Conservation (phyloP, 2,888 invertebrate genomes). For the Gymnocheta viridis region DNA sequence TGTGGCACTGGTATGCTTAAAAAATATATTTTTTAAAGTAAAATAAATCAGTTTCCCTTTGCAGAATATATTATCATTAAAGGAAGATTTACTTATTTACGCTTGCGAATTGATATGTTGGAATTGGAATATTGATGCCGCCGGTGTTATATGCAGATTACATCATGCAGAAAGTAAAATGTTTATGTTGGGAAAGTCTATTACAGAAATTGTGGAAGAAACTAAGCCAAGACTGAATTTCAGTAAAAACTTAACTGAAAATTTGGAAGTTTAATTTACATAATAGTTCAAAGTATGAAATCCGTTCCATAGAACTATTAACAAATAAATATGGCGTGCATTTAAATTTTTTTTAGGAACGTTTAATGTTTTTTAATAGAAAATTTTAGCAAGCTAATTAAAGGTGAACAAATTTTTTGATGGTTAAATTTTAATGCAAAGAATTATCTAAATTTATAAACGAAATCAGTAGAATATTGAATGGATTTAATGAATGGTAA, state of each 20-base stretch:
- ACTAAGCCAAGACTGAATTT: background rate
- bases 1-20: slow-evolving; percentile 83
- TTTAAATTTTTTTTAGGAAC: background rate
- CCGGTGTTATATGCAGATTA: slow-evolving; percentile 79
- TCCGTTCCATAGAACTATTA: background rate
- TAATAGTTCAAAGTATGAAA: background rate
- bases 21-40: background rate
- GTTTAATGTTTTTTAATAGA: no score
- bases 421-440: no score
- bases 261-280: slow-evolving; percentile 27
- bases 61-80: slow-evolving; percentile 84
- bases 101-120: slow-evolving; percentile 83
- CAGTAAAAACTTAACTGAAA: background rate
- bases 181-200: slow-evolving; percentile 76
- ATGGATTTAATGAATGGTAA: no score
- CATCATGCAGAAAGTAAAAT: slow-evolving; percentile 74
- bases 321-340: background rate
- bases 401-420: no score
- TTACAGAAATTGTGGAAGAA: slow-evolving; percentile 72
- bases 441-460: no score
- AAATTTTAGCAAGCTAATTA: no score
- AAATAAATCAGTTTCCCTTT: background rate
- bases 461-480: no score
- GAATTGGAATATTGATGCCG: slow-evolving; percentile 82
- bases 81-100: slow-evolving; percentile 83